These are phyloP conservation scores for Crotalus horridus DNA, from an alignment of 2,113 vertebrate species.

Conservation along the genomic window DNA sequence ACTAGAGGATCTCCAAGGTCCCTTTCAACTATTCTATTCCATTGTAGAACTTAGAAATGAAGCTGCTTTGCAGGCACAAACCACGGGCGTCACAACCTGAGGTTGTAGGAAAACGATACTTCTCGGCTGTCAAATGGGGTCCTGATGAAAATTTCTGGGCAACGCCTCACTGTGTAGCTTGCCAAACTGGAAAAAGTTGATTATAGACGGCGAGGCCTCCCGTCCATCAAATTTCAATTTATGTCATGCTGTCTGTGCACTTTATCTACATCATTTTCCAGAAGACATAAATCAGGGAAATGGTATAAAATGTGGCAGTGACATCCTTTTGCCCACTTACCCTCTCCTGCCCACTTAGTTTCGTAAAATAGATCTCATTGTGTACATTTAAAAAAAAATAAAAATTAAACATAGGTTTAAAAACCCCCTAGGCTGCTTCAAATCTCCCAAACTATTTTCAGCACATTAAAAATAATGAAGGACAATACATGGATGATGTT, in stretches of 20 bases:
- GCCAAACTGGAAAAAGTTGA: not conserved
- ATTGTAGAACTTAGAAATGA: not conserved
- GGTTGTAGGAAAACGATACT: not conserved
- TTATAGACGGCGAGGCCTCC: not conserved
- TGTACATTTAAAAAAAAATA: too few relatives aligned
- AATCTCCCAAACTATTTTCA: not conserved
- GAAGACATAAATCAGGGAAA: not conserved
- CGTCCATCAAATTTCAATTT: not conserved
- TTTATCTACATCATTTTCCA: not conserved
- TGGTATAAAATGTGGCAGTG: not conserved
- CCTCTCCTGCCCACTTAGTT: not conserved
- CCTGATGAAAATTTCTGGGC: not conserved
- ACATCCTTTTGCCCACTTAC: not conserved
- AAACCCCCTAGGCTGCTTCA: not conserved
- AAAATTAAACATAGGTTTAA: not conserved
- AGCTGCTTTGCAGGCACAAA: not conserved
- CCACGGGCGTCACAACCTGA: not conserved
- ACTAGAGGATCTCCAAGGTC: too few relatives aligned
- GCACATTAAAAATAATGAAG: not conserved
- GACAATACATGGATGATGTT: not conserved
- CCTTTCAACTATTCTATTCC: too few relatives aligned
- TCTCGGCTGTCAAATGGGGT: not conserved
- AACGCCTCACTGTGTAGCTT: not conserved
- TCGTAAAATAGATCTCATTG: not conserved
- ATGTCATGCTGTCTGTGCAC: not conserved